These are phyloP conservation scores for Deroptyus accipitrinus DNA, from an alignment of 2,113 vertebrate species.

Conservation along the genomic window DNA sequence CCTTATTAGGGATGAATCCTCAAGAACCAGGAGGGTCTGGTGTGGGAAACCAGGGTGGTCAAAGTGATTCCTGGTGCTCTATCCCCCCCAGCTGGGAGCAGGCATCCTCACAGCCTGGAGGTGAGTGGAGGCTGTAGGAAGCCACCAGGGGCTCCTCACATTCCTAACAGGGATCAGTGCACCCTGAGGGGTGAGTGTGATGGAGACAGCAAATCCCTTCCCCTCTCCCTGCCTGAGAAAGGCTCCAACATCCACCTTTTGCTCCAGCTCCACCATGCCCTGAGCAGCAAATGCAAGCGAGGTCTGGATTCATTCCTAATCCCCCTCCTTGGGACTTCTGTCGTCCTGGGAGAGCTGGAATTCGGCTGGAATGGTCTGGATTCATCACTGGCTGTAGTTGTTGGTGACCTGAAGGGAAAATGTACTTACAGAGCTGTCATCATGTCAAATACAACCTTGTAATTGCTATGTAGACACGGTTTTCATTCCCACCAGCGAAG, in stretches of 20 bases:
- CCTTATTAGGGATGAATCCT: background rate
- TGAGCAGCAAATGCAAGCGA: rapidly evolving
- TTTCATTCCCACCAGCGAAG: background rate
- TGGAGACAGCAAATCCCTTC: background rate
- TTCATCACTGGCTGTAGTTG: background rate
- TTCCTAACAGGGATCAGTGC: background rate
- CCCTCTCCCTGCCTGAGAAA: background rate
- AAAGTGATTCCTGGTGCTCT: background rate
- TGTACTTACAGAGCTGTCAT: background rate
- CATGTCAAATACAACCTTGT: background rate
- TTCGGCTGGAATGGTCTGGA: background rate
- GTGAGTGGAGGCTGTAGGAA: background rate
- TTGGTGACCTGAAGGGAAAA: background rate
- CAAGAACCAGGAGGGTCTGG: background rate
- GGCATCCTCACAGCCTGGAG: rapidly evolving
- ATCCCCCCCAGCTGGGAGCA: rapidly evolving
- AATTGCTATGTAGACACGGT: background rate
- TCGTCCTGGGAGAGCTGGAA: background rate
- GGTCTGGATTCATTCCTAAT: background rate
- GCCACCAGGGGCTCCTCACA: background rate
- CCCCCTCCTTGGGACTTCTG: rapidly evolving
- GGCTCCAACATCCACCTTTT: rapidly evolving
- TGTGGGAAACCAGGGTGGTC: background rate
- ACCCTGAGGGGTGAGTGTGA: rapidly evolving
- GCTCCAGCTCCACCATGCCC: background rate